A percentile compares a stretch with the other conserved stretches of the same genome.
phyloP scores from a whole-genome alignment of 2,888 invertebrate genomes.

The Papilio gigon region DNA sequence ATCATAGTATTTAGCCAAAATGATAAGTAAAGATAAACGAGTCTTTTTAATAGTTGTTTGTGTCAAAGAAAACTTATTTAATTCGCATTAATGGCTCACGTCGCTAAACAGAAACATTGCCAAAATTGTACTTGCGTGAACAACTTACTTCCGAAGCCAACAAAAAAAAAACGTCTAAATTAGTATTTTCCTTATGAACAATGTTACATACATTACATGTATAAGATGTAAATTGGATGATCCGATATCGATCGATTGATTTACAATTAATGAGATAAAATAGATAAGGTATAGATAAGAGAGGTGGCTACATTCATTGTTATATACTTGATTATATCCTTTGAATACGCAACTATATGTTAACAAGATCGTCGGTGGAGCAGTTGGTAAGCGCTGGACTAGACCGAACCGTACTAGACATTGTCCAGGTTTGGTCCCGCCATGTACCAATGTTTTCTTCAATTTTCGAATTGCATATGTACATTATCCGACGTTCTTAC shows the following conservation, averaged over 20 bases:
- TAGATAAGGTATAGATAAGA: slow-evolving; percentile 33
- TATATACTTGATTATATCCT: slow-evolving; percentile 20
- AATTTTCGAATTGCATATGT: no score
- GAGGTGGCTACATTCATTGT: slow-evolving; percentile 20
- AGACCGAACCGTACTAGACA: no score
- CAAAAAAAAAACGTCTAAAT: background rate
- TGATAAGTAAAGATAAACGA: no score
- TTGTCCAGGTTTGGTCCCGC: no score
- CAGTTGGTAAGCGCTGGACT: no score
- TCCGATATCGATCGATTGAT: slow-evolving; percentile 34
- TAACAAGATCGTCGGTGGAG: no score
- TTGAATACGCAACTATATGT: background rate
- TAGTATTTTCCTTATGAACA: slow-evolving; percentile 5
- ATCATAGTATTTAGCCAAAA: no score
- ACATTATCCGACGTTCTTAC: no score
- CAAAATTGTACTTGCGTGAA: background rate
- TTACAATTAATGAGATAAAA: slow-evolving; percentile 36
- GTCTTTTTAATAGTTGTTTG: background rate
- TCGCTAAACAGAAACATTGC: background rate
- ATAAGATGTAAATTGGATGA: slow-evolving; percentile 33
- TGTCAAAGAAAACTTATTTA: background rate
- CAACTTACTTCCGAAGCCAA: background rate
- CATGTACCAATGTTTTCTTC: no score
- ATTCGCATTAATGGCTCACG: background rate
- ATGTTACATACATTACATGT: background rate